phyloP scores from a whole-genome alignment of 1,140 invertebrate species.

The Megalopta genalis region DNA sequence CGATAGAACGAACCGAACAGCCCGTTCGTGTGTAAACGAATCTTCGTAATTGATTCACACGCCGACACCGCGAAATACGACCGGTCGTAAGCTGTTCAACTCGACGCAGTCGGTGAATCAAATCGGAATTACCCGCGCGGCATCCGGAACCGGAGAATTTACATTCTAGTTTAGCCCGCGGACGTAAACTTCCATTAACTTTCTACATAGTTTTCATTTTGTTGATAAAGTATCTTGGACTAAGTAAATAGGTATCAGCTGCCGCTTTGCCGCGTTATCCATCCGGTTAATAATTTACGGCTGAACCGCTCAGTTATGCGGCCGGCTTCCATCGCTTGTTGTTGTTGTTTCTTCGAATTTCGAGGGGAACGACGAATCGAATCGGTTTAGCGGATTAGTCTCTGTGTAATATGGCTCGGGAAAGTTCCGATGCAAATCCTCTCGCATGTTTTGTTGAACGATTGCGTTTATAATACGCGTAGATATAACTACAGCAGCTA shows the following conservation, averaged over 20 bases:
- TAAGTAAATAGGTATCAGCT: not conserved
- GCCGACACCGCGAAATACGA: too few relatives aligned
- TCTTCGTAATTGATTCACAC: too few relatives aligned
- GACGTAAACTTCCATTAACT: not conserved
- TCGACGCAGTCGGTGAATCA: not conserved
- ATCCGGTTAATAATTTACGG: not conserved
- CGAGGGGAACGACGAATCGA: too few relatives aligned
- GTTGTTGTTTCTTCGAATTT: too few relatives aligned
- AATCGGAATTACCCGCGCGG: not conserved
- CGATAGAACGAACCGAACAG: too few relatives aligned
- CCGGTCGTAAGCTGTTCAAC: not conserved
- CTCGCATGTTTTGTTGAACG: too few relatives aligned
- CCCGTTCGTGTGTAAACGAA: too few relatives aligned
- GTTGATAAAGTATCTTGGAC: not conserved
- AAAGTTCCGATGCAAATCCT: not conserved
- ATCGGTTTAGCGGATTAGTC: too few relatives aligned
- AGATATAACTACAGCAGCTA: too few relatives aligned
- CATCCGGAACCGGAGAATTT: not conserved
- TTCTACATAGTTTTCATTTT: not conserved
- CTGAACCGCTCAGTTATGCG: not conserved
- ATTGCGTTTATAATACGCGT: too few relatives aligned
- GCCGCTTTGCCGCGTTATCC: not conserved
- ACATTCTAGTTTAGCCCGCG: not conserved
- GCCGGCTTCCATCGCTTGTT: too few relatives aligned
- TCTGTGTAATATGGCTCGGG: too few relatives aligned